Base-by-base conservation (phyloP, 92 coral and sea anemone genomes). In the Palythoa caribaeorum region DNA sequence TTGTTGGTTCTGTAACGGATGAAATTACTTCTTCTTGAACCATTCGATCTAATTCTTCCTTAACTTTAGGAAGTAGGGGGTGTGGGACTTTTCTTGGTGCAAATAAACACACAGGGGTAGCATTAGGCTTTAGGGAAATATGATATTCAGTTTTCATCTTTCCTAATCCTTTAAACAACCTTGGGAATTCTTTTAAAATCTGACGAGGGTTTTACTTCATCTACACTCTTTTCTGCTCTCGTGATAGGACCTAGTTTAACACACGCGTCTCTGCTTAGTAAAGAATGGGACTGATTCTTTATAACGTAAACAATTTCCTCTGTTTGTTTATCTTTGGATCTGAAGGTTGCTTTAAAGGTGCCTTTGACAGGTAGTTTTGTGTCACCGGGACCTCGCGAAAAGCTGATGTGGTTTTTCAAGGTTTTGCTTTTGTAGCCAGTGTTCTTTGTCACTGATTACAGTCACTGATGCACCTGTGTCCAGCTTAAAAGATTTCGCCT, bases 1-100 rank as follows among this genome's bases (percentile, higher is more conserved):
- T 71, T 20, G 76, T 71, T 71, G 44, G 76, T 71, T 71, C 40
- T 35, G 76, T 71, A 21, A 71, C 76, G 7, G 76, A 47, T 71
- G 40, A 71, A 6, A 71, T 71, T 71, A 71, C 76, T 40, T 40
- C 76, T 35, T 71, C 48, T 71, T 71, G 38, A 35, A 71, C 76
- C 76, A 71, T 71, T 19, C 76, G 3, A 15, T 71, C 76, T 35
- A 71, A 9, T 28, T 71, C 76, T 71, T 71, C 76, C 40, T 71
- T 71, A 21, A 71, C 76, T 21, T 71, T 6, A 40, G 76, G 76
- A 35, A 71, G 76, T 6, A 71, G 40, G 76, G 76, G 47, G 16
- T 71, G 76, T 37, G 76, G 76, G 76, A 71, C 76, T 71, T 71
- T 71, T 71, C 76, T 71, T 40, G 76, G 76, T 71, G 76, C 47